These are phyloP conservation scores for Pelvicachromis taeniatus DNA, from an alignment of 2,113 vertebrate genomes.

Conservation along the genomic window DNA sequence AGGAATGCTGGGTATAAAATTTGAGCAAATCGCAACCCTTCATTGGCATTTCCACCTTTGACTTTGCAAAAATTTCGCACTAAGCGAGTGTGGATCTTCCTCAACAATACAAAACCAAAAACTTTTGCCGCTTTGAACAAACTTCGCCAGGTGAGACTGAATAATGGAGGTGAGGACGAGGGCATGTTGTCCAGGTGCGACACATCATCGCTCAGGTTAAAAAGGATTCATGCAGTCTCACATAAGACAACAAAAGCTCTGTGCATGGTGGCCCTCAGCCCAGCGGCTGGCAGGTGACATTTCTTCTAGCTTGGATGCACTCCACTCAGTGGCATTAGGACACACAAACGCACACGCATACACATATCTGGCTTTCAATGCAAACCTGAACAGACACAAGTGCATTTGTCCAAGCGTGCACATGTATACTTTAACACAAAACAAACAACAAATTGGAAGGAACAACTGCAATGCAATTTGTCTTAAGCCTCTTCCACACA, in stretches of 20 bases:
- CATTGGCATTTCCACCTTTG: neutral
- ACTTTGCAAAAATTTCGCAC: neutral
- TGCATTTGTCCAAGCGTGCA: neutral
- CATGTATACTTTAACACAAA: neutral
- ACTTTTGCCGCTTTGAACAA: neutral
- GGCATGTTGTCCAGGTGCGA: neutral
- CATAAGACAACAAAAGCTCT: constrained; percentile 24
- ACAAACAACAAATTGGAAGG: neutral
- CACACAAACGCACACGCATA: neutral
- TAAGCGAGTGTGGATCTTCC: neutral
- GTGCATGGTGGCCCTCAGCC: neutral
- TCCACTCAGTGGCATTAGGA: neutral
- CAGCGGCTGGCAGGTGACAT: constrained; percentile 41
- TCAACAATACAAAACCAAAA: neutral
- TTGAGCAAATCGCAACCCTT: neutral
- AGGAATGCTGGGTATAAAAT: neutral
- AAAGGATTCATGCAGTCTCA: constrained; percentile 39
- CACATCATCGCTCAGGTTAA: constrained; percentile 30
- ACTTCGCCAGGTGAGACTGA: constrained; percentile 2
- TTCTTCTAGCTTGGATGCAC: constrained; percentile 16
- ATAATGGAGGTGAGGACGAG: constrained; percentile 1
- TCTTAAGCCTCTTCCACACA: neutral
- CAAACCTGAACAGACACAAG: neutral
- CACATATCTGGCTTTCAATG: neutral
- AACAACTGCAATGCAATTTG: neutral